Evolutionary conservation across 2,888 invertebrate species (phyloP).

Genomic region (Xestia xanthographa): DNA sequence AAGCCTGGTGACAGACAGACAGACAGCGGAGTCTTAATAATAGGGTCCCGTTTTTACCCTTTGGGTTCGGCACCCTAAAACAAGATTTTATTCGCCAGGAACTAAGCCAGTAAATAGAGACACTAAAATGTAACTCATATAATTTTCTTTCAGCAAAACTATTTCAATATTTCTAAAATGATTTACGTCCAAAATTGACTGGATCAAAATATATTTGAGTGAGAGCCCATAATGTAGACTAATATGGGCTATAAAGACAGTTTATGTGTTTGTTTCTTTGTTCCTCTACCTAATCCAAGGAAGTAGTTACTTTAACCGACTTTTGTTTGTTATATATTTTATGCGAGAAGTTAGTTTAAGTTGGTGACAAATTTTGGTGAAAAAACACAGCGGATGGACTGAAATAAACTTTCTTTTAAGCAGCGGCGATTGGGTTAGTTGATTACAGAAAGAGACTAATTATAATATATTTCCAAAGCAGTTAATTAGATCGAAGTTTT

Average conservation of each 20-base stretch:
- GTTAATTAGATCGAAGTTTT: slow-evolving; percentile 10
- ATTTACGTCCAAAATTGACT: slow-evolving; percentile 44
- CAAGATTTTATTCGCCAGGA: not conserved
- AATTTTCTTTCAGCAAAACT: slow-evolving; percentile 30
- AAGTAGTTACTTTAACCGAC: slow-evolving; percentile 65
- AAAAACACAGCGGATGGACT: slow-evolving; percentile 27
- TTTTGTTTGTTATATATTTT: slow-evolving; percentile 64
- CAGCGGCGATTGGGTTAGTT: slow-evolving; percentile 44
- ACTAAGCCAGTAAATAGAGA: not conserved
- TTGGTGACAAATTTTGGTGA: slow-evolving; percentile 40
- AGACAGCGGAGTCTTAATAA: no score
- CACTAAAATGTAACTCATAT: not conserved
- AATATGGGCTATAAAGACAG: slow-evolving; percentile 58
- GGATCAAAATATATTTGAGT: slow-evolving; percentile 56
- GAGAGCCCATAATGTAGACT: slow-evolving; percentile 55
- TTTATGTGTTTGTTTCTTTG: slow-evolving; percentile 68
- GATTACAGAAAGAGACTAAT: slow-evolving; percentile 15
- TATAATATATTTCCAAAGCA: not conserved
- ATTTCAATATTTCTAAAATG: slow-evolving; percentile 34
- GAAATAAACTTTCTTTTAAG: slow-evolving; percentile 36
- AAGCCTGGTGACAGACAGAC: no score
- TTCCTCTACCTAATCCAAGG: slow-evolving; percentile 55
- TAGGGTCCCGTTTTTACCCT: no score
- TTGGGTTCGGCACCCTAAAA: no score
- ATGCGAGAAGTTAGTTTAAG: slow-evolving; percentile 57